phyloP scores from a whole-genome alignment of 2,113 vertebrate species.

The Illadopsis cleaveri region DNA sequence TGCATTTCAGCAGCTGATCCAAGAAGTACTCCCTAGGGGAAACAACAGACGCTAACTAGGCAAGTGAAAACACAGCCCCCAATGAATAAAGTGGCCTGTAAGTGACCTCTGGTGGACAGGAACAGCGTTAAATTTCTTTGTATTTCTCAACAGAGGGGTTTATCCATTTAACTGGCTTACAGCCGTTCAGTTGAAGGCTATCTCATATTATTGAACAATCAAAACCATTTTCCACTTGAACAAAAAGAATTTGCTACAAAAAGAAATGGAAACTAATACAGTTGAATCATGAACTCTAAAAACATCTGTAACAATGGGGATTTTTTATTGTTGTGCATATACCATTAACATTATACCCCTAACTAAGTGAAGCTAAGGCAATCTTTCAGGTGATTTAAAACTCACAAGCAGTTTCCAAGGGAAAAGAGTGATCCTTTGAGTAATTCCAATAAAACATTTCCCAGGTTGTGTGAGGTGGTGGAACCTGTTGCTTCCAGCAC shows the following conservation, averaged over 20 bases:
- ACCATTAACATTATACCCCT: neutral
- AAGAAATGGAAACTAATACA: neutral
- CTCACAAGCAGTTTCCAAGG: neutral
- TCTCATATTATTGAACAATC: neutral
- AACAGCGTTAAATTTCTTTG: neutral
- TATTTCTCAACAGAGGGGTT: neutral
- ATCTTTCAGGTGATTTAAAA: neutral
- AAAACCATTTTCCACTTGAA: neutral
- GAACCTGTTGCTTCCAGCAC: neutral
- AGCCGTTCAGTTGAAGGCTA: neutral
- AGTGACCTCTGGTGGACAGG: constrained; percentile 56
- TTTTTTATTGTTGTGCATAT: neutral
- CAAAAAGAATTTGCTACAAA: neutral
- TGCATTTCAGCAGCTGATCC: neutral
- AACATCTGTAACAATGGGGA: neutral
- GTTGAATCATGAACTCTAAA: neutral
- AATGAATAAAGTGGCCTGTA: neutral
- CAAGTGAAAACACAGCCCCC: neutral
- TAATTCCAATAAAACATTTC: neutral
- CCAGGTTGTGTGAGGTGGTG: neutral
- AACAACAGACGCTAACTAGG: neutral
- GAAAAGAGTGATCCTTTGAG: neutral
- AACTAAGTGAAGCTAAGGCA: neutral
- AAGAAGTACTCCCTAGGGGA: neutral
- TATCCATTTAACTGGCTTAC: neutral